Percentiles rank a stretch among this genome's conserved stretches.
These are phyloP conservation scores for Cotesia vestalis DNA, from an alignment of 1,140 invertebrate genomes.

Conservation along the genomic window DNA sequence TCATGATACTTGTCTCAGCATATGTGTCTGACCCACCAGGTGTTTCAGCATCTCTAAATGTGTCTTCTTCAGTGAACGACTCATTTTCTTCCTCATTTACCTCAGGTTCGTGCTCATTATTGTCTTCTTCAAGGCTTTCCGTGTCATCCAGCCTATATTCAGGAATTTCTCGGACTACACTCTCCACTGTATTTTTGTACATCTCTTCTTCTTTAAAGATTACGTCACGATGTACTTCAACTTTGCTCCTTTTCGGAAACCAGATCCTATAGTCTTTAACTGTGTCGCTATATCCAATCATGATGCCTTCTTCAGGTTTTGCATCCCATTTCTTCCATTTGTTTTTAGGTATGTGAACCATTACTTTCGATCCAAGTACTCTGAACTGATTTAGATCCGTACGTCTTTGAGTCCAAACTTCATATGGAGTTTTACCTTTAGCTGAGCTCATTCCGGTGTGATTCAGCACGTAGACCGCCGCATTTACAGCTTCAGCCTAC, in stretches of 20 bases:
- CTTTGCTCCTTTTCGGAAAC: not conserved
- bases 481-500: slow-evolving; percentile 47
- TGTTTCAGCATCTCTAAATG: no score
- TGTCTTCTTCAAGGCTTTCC: no score
- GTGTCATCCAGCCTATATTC: no score
- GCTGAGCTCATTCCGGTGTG: not conserved
- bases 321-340: slow-evolving; percentile 46
- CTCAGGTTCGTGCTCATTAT: no score
- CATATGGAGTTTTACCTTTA: slow-evolving; percentile 33
- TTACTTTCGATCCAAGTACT: slow-evolving; percentile 57
- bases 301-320: slow-evolving; percentile 46
- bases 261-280: slow-evolving; percentile 50
- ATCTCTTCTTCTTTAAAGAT: not conserved
- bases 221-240: not conserved
- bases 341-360: slow-evolving; percentile 44
- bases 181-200: no score
- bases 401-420: slow-evolving; percentile 45
- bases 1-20: not conserved
- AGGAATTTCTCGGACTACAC: no score
- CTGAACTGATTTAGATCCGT: slow-evolving; percentile 45
- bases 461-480: slow-evolving; percentile 2
- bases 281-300: slow-evolving; percentile 48
- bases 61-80: no score
- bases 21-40: not conserved
- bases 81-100: no score